Conservation (phyloP, 1,140 invertebrate genomes). For the Drosophila repleta region DNA sequence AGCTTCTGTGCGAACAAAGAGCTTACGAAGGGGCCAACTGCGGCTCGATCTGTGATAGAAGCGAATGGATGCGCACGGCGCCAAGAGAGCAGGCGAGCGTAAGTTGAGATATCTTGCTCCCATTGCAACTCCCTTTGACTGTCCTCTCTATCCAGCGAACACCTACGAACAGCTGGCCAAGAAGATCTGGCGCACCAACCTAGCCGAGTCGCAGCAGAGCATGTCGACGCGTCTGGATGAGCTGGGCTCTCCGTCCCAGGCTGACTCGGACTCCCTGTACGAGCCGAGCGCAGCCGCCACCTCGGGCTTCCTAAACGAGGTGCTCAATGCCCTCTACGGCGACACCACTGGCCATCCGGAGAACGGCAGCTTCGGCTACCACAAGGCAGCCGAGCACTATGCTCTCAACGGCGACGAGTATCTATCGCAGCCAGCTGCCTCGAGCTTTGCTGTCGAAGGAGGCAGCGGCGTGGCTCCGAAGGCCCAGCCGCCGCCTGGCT, state of each 20-base stretch:
- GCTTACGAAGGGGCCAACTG: neutral
- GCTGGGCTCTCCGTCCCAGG: neutral
- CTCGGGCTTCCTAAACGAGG: conserved; percentile 40
- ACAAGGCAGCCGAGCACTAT: conserved; percentile 73
- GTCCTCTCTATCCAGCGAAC: conserved; percentile 27
- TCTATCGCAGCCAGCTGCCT: neutral
- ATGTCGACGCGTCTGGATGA: conserved; percentile 1
- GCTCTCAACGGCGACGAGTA: conserved; percentile 53
- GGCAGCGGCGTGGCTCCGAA: neutral
- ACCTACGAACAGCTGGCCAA: conserved; percentile 49
- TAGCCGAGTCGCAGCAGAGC: conserved; percentile 19
- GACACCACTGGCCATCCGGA: conserved; percentile 57
- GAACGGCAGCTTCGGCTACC: conserved; percentile 55
- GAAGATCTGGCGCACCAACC: conserved; percentile 53
- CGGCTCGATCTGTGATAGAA: neutral
- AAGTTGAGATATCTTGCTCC: neutral
- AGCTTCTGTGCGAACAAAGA: neutral
- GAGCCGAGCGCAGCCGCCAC: conserved; percentile 4
- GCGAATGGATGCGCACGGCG: conserved; percentile 25
- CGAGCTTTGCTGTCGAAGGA: neutral
- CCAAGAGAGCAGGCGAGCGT: conserved; percentile 31
- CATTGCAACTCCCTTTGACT: neutral
- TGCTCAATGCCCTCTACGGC: conserved; percentile 51
- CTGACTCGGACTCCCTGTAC: conserved; percentile 12
- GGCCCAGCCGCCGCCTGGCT: conserved; percentile 35